A percentile compares a stretch with the other conserved stretches of the same genome.
Evolutionary conservation across 1,140 invertebrate species (phyloP).

Genomic region (Drosophila eugracilis): DNA sequence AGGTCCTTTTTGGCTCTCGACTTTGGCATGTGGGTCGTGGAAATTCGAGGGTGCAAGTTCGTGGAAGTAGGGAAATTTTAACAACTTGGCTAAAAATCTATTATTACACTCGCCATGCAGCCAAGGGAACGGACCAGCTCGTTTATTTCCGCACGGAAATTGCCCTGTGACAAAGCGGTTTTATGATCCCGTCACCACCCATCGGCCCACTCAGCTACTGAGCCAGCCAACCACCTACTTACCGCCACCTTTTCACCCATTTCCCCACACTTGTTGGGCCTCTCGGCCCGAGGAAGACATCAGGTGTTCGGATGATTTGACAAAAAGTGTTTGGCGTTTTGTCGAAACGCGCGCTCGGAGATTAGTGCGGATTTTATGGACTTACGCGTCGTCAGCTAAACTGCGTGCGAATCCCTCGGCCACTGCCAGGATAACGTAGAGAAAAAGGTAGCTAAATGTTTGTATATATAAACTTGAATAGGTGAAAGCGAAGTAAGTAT

Average conservation of each 20-base stretch:
- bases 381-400: conserved; percentile 72
- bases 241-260: conserved; percentile 1
- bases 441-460: neutral
- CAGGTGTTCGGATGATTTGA: conserved; percentile 81
- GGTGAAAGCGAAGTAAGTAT: too few species aligned
- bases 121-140: conserved; percentile 23
- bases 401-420: conserved; percentile 62
- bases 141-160: conserved; percentile 77
- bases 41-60: neutral
- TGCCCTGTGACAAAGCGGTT: conserved; percentile 74
- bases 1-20: conserved; percentile 26
- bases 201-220: neutral
- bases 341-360: conserved; percentile 71
- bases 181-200: conserved; percentile 68
- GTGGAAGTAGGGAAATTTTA: conserved; percentile 49
- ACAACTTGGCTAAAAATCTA: conserved; percentile 75
- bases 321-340: conserved; percentile 80
- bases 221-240: neutral
- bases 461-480: neutral
- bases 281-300: conserved; percentile 64
- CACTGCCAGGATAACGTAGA: conserved; percentile 13
- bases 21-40: conserved; percentile 9
- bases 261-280: conserved; percentile 37
- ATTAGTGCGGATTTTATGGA: conserved; percentile 83
- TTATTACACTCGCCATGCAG: conserved; percentile 53